phyloP scores from a whole-genome alignment of 1,140 invertebrate genomes.

The Varroa destructor region DNA sequence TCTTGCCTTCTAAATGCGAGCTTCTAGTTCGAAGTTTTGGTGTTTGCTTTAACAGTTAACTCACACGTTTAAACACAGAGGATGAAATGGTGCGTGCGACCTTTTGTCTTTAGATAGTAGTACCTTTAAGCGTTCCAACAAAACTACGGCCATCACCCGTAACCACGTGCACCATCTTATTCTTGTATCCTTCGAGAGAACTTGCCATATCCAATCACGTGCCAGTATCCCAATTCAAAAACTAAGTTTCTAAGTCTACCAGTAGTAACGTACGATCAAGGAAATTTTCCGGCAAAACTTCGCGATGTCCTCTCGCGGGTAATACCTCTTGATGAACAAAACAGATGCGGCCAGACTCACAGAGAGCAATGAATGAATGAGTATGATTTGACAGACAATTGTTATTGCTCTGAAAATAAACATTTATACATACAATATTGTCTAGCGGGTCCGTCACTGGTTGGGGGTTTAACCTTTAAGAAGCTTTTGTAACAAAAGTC shows the following conservation, averaged over 20 bases:
- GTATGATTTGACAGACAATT: no score
- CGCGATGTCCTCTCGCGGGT: no score
- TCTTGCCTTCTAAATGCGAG: no score
- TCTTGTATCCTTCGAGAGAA: conserved; percentile 27
- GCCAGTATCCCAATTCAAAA: not conserved
- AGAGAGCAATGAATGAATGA: not conserved
- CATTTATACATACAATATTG: no score
- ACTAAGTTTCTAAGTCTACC: not conserved
- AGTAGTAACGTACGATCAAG: not conserved
- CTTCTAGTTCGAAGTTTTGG: no score
- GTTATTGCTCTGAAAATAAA: no score
- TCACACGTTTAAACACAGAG: no score
- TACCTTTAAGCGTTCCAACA: conserved; percentile 23
- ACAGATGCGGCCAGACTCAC: not conserved
- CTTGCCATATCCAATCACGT: conserved; percentile 10
- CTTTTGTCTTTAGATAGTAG: not conserved
- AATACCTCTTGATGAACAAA: not conserved
- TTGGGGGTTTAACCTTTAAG: no score
- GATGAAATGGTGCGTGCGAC: no score
- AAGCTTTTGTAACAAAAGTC: no score
- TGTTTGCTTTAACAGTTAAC: no score
- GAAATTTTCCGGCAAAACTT: not conserved
- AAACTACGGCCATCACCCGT: conserved; percentile 11
- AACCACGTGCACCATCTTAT: conserved; percentile 15
- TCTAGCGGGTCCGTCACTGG: no score